Conservation (phyloP, 2,797 vertebrate species). For the Siniperca undulata region DNA sequence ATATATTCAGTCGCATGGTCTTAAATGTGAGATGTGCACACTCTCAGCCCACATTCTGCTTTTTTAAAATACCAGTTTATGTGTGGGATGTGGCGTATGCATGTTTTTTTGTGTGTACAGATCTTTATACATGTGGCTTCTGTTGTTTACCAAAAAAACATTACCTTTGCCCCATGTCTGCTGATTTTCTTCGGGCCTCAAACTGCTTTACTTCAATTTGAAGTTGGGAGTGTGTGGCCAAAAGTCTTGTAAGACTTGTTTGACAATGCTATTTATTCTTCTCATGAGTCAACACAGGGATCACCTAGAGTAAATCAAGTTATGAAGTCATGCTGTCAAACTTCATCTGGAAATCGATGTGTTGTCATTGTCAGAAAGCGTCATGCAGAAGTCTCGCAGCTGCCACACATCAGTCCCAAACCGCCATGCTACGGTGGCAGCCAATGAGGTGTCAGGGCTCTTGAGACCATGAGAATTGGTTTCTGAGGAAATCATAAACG, state of each 20-base stretch:
- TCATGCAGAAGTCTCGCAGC: constrained; percentile 38
- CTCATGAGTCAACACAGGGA: constrained; percentile 25
- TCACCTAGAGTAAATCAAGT: constrained; percentile 26
- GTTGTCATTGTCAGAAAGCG: constrained; percentile 36
- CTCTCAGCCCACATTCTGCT: no score
- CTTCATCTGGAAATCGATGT: constrained; percentile 36
- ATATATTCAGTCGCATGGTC: background rate
- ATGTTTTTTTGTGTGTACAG: background rate
- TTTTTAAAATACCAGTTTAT: background rate
- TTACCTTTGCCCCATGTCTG: background rate
- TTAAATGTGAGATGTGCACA: no score
- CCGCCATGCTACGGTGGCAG: constrained; percentile 53
- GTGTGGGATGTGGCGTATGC: background rate
- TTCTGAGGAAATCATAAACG: constrained; percentile 69
- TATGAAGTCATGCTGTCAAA: constrained; percentile 42
- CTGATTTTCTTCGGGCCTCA: background rate
- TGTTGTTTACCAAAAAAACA: background rate
- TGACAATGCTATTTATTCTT: constrained; percentile 9
- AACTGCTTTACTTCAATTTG: background rate
- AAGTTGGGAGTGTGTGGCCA: background rate
- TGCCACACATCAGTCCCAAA: constrained; percentile 54
- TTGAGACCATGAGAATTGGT: constrained; percentile 62
- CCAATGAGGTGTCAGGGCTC: constrained; percentile 67
- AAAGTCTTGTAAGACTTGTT: background rate
- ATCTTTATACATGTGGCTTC: background rate